These are phyloP conservation scores for Pocillopora verrucosa DNA, from an alignment of 64 coral and sea anemone genomes.

Conservation along the genomic window DNA sequence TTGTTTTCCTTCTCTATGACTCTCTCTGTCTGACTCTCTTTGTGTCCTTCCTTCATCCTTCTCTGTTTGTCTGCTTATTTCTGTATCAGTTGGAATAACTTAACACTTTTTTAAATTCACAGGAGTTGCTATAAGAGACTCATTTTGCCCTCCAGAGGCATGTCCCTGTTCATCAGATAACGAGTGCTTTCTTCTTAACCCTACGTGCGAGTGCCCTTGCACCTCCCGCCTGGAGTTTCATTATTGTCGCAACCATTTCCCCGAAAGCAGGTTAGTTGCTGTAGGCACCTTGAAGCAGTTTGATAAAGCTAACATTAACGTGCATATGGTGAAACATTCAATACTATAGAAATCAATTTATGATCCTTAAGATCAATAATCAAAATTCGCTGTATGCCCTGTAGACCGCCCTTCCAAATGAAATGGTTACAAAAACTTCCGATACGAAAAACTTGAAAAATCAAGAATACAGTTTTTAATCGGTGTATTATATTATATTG, in stretches of 20 bases:
- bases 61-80: too few species aligned
- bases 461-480: too few species aligned
- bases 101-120: neutral
- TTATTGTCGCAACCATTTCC: slow-evolving; percentile 25
- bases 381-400: too few species aligned
- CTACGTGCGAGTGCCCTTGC: slow-evolving; percentile 35
- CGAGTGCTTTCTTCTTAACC: neutral
- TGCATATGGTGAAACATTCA: too few species aligned
- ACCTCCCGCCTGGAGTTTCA: slow-evolving; percentile 24
- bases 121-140: slow-evolving; percentile 11
- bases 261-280: slow-evolving; percentile 27
- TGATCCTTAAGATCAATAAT: too few species aligned
- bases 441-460: too few species aligned
- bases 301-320: neutral
- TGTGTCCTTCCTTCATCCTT: neutral
- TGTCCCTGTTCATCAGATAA: slow-evolving; percentile 39
- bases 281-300: neutral
- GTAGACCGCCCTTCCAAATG: too few species aligned
- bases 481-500: too few species aligned
- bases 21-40: neutral
- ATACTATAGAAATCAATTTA: too few species aligned
- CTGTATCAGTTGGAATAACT: neutral
- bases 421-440: too few species aligned
- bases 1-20: neutral
- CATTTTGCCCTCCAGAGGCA: neutral